Conservation (phyloP, 2,113 vertebrate genomes). For the Oryzias javanicus region DNA sequence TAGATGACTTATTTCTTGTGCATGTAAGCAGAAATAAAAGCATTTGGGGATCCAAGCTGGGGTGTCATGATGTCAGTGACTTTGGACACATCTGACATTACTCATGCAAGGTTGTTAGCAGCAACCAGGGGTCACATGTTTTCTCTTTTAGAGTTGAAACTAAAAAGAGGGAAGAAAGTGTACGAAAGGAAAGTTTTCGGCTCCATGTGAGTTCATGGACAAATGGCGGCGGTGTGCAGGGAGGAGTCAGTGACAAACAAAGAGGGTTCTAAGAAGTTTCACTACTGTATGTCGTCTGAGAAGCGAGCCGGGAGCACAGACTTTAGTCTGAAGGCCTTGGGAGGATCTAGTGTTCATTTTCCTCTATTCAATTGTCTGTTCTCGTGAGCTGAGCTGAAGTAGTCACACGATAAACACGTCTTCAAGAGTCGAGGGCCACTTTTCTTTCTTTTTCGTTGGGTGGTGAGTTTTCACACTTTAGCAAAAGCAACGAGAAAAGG, state of each 20-base stretch:
- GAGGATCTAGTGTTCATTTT: neutral
- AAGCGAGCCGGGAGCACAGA: neutral
- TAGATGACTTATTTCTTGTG: constrained; percentile 33
- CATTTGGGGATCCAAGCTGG: constrained; percentile 47
- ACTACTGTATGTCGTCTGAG: constrained; percentile 5
- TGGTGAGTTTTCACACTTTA: constrained; percentile 33
- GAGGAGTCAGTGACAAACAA: constrained; percentile 27
- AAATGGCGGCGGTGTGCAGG: constrained; percentile 1
- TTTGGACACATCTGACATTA: constrained; percentile 50
- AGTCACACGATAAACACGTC: neutral
- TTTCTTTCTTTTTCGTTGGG: constrained; percentile 1
- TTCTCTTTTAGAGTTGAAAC: constrained; percentile 25
- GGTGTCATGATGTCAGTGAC: constrained; percentile 54
- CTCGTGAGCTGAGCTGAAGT: neutral
- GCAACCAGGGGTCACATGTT: constrained; percentile 45
- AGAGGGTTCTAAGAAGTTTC: constrained; percentile 25
- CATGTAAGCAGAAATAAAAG: constrained; percentile 61
- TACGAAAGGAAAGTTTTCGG: constrained; percentile 14
- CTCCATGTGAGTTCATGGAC: no score
- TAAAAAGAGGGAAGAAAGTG: constrained; percentile 14
- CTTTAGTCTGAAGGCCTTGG: neutral
- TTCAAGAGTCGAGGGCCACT: neutral
- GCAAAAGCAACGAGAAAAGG: constrained; percentile 32
- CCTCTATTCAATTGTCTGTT: neutral
- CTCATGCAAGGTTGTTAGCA: constrained; percentile 23